Evolutionary conservation across 1,140 invertebrate genomes (phyloP).

Genomic region (Drosophila nigromelanica): DNA sequence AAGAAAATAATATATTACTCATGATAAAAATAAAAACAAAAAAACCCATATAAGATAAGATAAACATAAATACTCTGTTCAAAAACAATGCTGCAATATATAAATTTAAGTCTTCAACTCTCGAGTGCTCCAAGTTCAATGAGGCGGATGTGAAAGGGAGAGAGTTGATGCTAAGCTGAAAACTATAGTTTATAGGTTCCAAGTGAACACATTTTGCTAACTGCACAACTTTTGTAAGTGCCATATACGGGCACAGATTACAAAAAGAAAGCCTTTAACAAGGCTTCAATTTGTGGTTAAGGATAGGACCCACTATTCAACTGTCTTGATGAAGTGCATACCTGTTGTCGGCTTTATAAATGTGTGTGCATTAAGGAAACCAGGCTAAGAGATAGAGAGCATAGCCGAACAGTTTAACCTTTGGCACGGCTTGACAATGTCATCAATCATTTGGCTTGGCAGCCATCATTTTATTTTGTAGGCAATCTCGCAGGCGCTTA

Average conservation of each 20-base stretch:
- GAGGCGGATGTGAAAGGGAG: neutral
- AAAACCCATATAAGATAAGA: no score
- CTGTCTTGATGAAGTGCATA: slow-evolving; percentile 15
- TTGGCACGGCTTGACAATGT: slow-evolving; percentile 41
- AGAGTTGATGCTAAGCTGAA: neutral
- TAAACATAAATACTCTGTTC: no score
- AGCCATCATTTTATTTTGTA: slow-evolving; percentile 65
- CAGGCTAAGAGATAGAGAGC: slow-evolving; percentile 16
- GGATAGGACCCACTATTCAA: neutral
- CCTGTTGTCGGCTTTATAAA: slow-evolving; percentile 65
- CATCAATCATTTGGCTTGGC: slow-evolving; percentile 45
- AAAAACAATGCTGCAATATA: no score
- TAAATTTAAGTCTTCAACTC: neutral
- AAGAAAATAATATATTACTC: no score
- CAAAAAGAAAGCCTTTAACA: slow-evolving; percentile 16
- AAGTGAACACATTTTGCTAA: neutral
- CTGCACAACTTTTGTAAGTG: neutral
- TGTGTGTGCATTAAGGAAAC: slow-evolving; percentile 41
- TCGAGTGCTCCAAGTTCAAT: neutral
- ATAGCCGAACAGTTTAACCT: slow-evolving; percentile 68
- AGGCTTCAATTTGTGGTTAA: slow-evolving; percentile 25
- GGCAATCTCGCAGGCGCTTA: slow-evolving; percentile 42
- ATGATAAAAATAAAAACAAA: no score
- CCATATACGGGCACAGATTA: neutral
- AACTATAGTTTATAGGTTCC: neutral